Evolutionary conservation across 2,888 invertebrate genomes (phyloP), one percentile per base, ranked within the genome.

Genomic region (Arrhopalites spinosus): DNA sequence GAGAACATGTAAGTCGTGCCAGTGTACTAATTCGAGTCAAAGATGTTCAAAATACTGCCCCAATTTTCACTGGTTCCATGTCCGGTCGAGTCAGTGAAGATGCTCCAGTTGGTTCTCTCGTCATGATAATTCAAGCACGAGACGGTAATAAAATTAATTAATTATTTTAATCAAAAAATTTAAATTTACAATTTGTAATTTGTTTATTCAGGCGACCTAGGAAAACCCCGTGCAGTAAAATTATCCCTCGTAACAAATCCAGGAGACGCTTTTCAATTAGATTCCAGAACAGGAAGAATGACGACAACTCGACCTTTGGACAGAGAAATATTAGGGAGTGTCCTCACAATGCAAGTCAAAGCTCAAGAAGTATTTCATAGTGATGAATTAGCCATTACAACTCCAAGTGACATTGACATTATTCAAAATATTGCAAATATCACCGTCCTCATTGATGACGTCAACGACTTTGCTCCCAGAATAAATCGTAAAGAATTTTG

Each of bases 21-120:
- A 90, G 89, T 68, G 91, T 94, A 17, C 91, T 92, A 83, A 90
- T 95, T 30, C 90, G 91, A 79, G 91, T 96, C 0, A 89, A 90
- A 77, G 95, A 95, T 84, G 91, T 95, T 0, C 95, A 95, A 87
- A 94, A 95, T 85, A 91, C 91, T 0, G 93, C 95, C 0, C 95
- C 95, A 0, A 89, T 91, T 73, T 95, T 95, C 86, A 89, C 90
- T 66, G 93, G 93, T 0, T 90, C 93, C 0, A 87, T 94, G 73
- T 91, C 91, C 17, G 92, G 92, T 0, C 90, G 94, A 29, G 89
- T 95, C 45, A 88, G 89, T 29, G 95, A 95, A 85, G 93, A 94
- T 83, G 93, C 92, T 74, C 90, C 92, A 0, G 93, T 95, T 53
- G 94, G 94, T 15, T 92, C 93, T 0, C 86, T 92, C 59, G 92